Base-by-base conservation (phyloP, 2,888 invertebrate species). In the Spialia ferax region DNA sequence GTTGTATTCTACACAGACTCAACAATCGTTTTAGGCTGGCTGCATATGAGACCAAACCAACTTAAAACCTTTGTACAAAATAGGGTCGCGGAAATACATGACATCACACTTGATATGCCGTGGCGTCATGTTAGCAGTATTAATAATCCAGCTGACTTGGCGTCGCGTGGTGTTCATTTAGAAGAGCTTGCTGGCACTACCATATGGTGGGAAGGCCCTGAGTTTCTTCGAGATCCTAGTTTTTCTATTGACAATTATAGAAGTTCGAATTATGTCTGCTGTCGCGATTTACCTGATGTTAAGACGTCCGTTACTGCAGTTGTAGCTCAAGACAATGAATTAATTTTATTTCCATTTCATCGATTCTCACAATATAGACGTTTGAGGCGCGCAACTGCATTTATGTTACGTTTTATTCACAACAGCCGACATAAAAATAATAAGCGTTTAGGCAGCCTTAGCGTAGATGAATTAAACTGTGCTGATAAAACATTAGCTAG, bases 1-100 rank as follows among this genome's bases (percentile, higher is more conserved):
- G 64, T 73, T 18, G 52, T 70, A 2, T 73, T 73, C 13, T 79
- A 74, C 74, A 72, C 71, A 2, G 74, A 75, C 63, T 73, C 72
- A 0, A 75, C 72, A 15, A 73, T 73, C 4, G 73, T 71, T 18
- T n/a, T 74, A 13, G 71, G 72, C 8, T 75, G 75, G 74, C 26
- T 75, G 4, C 54, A 48, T 0, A 74, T 69, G 64, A 32, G 72
- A 22, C 71, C 74, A 18, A 69, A 63, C 56, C 54, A 63, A 52
- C 52, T 75, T 23, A 75, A 73, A 63, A 62, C 71, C 1, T 75
- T 72, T 57, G 73, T 75, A 0, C 74, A 72, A 50, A 74, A 72
- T 57, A 59, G 75, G 35, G 66, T 70, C 0, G 29, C 45, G 1
- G 70, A 75, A 64, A 72, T 75, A 45, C 54, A 71, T 3, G 68